Evolutionary conservation across 2,888 invertebrate genomes (phyloP), one percentile per base, ranked within the genome.

Genomic region (Volucella bombylans): DNA sequence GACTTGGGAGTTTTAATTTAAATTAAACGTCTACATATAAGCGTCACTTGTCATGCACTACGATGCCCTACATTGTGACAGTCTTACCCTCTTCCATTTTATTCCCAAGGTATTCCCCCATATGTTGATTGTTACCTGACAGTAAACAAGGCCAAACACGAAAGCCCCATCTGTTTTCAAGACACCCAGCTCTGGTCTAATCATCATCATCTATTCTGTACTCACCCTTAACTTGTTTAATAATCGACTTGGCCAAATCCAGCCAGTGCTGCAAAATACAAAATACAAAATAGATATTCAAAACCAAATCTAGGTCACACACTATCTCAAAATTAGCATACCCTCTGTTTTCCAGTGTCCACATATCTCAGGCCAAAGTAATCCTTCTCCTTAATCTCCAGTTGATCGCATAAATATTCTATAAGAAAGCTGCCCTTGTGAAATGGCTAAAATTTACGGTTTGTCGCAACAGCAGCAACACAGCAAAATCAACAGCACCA

Each of bases 331-430:
- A 47, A 65, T 62, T 65, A 39, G 87, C 94, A 94, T 93, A 98
- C 98, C 93, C 98, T 94, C 92, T 98, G 97, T 88, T 96, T 96
- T 88, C 95, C 94, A 79, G 94, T 93, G 92, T 98, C 98, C 87
- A 97, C 97, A 94, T 96, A 98, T 86, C 98, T 95, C 87, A 98
- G 94, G 11, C 98, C 98, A 92, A 98, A 97, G 92, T 98, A 98
- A 92, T 98, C 98, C 89, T 96, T 97, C 93, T 98, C 98, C 86
- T 96, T 94, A 87, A 98, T 95, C 92, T 97, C 97, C 88, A 98
- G 93, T 91, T 97, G 96, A 90, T 96, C 95, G 92, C 97, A 98
- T 87, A 97, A 96, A 93, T 96, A 95, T 90, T 98, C 97, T 90
- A 98, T 93, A 88, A 98, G 93, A 92, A 95, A 96, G 92, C 96